Conservation (phyloP, 2,113 vertebrate species). For the Parotia lawesii region DNA sequence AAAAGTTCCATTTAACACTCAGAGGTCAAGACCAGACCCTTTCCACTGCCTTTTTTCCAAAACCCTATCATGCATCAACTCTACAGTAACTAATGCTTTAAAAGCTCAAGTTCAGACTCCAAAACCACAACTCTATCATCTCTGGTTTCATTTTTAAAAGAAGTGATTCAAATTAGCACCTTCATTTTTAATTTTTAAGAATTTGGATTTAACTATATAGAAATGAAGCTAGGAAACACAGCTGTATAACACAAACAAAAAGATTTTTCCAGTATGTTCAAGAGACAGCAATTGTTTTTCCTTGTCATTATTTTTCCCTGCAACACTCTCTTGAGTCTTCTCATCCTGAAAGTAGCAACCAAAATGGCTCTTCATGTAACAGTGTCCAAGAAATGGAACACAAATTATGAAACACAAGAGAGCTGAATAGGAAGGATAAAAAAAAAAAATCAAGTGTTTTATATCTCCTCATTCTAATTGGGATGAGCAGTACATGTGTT, state of each 20-base stretch:
- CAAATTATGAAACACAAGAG: slow-evolving; percentile 29
- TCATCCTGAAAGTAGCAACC: neutral
- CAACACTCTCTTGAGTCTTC: neutral
- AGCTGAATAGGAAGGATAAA: neutral
- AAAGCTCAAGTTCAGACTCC: neutral
- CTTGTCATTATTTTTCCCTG: neutral
- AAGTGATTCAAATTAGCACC: neutral
- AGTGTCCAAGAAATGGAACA: slow-evolving; percentile 20
- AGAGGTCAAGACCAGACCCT: neutral
- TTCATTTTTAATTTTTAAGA: neutral
- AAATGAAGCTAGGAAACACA: neutral
- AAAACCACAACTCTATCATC: neutral
- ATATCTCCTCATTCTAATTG: slow-evolving; percentile 26
- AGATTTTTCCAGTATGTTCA: neutral
- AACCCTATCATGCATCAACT: neutral
- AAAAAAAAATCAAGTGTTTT: slow-evolving; percentile 1
- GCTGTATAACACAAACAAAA: neutral
- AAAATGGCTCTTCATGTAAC: neutral
- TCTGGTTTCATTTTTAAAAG: neutral
- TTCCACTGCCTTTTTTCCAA: neutral
- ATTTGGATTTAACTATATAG: neutral
- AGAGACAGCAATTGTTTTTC: neutral
- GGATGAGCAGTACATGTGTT: slow-evolving; percentile 30
- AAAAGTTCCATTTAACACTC: neutral
- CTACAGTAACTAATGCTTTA: neutral